phyloP scores from a whole-genome alignment of 2,888 invertebrate genomes.

The Drosophila mettleri region DNA sequence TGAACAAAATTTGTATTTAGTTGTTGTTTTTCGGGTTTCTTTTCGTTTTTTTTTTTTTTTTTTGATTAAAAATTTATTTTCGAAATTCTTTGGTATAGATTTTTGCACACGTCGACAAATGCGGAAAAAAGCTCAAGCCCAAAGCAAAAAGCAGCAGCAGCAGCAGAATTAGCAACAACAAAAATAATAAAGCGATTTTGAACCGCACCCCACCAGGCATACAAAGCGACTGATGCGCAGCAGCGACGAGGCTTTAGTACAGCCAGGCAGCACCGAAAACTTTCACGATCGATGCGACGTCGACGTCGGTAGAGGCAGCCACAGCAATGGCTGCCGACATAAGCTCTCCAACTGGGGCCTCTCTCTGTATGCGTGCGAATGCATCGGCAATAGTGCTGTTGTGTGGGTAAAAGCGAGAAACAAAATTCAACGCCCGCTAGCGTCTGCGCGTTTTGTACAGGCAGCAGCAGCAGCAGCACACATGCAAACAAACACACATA shows the following conservation, averaged over 20 bases:
- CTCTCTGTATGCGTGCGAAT: conserved; percentile 29
- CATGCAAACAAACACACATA: conserved; percentile 19
- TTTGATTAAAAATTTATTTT: conserved; percentile 18
- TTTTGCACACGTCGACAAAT: conserved; percentile 63
- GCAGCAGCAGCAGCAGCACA: conserved; percentile 25
- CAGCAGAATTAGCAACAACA: conserved; percentile 16
- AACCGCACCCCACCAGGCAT: conserved; percentile 79
- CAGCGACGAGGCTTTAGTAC: conserved; percentile 60
- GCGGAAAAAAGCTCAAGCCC: conserved; percentile 23
- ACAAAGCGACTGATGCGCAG: conserved; percentile 75
- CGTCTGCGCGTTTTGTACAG: conserved; percentile 49
- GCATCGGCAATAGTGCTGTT: conserved; percentile 9
- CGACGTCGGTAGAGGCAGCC: conserved; percentile 18
- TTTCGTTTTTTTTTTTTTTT: conserved; percentile 3
- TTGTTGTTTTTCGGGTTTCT: conserved; percentile 9
- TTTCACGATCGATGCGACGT: conserved; percentile 67
- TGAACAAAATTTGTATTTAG: conserved; percentile 34
- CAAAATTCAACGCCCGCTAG: conserved; percentile 44
- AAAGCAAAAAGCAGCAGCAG: conserved; percentile 11
- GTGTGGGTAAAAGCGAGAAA: conserved; percentile 32
- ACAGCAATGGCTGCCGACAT: conserved; percentile 58
- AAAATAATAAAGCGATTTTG: conserved; percentile 46
- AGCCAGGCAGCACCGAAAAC: conserved; percentile 62
- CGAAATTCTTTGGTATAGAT: conserved; percentile 25
- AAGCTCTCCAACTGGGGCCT: conserved; percentile 37